Conservation (phyloP, 1,140 invertebrate genomes). For the Cydia splendana region DNA sequence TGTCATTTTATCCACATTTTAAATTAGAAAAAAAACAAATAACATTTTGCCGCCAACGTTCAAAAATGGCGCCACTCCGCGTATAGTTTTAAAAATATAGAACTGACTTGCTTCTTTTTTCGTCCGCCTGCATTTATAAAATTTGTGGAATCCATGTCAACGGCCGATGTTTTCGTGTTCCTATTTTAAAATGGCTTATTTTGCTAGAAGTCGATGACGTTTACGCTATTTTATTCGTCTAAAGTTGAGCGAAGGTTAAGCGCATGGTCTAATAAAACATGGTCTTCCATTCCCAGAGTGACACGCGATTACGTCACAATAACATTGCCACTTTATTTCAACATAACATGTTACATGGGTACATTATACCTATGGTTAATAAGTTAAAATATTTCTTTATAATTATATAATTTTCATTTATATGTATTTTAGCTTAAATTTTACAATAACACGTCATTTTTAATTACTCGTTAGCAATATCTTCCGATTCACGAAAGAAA, state of each 20-base stretch:
- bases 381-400: too few relatives aligned
- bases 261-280: too few relatives aligned
- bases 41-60: neutral
- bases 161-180: neutral
- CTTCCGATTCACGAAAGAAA: too few relatives aligned
- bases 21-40: neutral
- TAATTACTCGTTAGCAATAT: too few relatives aligned
- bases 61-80: neutral
- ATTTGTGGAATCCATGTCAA: constrained; percentile 6
- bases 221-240: neutral
- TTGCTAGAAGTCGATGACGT: neutral
- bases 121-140: neutral
- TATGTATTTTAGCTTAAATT: too few relatives aligned
- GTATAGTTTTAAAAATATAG: neutral
- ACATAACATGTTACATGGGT: too few relatives aligned
- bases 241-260: neutral
- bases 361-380: too few relatives aligned
- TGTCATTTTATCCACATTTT: neutral
- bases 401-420: too few relatives aligned
- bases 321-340: too few relatives aligned
- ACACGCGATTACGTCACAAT: too few relatives aligned
- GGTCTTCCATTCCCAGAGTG: too few relatives aligned
- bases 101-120: neutral
- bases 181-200: neutral
- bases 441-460: too few relatives aligned